phyloP scores from a whole-genome alignment of 2,797 vertebrate species.

The Characodon lateralis region DNA sequence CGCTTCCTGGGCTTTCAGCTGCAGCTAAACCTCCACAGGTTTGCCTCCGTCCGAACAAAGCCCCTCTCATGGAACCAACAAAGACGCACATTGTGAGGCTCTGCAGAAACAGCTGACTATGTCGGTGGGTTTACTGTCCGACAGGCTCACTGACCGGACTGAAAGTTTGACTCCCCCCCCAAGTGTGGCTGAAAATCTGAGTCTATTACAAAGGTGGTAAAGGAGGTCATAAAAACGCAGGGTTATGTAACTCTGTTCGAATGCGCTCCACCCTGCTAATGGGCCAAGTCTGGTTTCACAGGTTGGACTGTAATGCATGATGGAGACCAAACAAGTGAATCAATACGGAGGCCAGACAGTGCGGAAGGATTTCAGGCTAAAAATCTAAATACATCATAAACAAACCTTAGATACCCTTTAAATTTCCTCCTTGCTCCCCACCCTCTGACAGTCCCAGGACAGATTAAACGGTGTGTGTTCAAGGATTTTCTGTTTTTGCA shows the following conservation, averaged over 20 bases:
- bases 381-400: background rate
- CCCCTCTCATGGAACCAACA: constrained; percentile 72
- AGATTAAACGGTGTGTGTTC: constrained; percentile 43
- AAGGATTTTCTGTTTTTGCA: constrained; percentile 44
- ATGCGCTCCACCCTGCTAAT: constrained; percentile 69
- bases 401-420: background rate
- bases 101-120: constrained; percentile 70
- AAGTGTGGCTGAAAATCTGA: constrained; percentile 34
- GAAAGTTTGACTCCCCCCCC: constrained; percentile 29
- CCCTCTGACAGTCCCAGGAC: constrained; percentile 37
- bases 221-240: constrained; percentile 59
- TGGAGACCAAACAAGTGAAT: constrained; percentile 26
- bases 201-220: constrained; percentile 59
- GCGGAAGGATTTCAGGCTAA: background rate
- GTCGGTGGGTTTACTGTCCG: constrained; percentile 63
- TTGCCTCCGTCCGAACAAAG: constrained; percentile 63
- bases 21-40: constrained; percentile 52
- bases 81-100: constrained; percentile 71
- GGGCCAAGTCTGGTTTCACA: constrained; percentile 58
- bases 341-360: background rate
- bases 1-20: constrained; percentile 30
- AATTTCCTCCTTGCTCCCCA: background rate
- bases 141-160: constrained; percentile 53
- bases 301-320: constrained; percentile 31
- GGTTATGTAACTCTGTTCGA: constrained; percentile 72